Base-by-base conservation (phyloP, 2,797 vertebrate genomes). In the Diplodus puntazzo region DNA sequence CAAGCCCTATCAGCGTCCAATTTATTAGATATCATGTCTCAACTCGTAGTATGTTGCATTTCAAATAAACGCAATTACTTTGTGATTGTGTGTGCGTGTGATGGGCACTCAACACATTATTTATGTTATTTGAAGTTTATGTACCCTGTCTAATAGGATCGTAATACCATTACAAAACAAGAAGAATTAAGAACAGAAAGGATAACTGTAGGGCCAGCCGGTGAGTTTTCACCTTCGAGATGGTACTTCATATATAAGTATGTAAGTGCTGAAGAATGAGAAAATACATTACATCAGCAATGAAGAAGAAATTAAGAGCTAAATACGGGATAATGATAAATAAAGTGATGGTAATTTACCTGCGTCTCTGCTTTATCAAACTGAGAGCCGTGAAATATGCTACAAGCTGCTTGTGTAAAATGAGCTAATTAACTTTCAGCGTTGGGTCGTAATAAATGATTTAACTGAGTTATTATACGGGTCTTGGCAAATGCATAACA, bases 21-120 rank as follows among this genome's bases (percentile, higher is more conserved):
- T 92, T 89, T 91, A 89, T 91, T 79, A 79, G 74, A 84, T 77
- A 81, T 83, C 77, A 73, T 74, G 71, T 73, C 81, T 79, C 59
- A 67, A 87, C 59, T 73, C 21, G 18, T 63, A 81, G 58, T 75
- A 77, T 72, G 71, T 84, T 76, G 69, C 58, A 63, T 73, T 71
- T 88, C 69, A 83, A 73, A 80, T 58, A 80, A 81, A 88, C 79
- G 48, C 10, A 11, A 82, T 81, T 83, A 70, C 5, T 5, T 23
- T 53, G 61, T 50, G 52, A 45, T 65, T 67, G 39, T 55, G 55
- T 70, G 55, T 73, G 57, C 71, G 34, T 57, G 62, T 52, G 65
- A 63, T 43, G 60, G 27, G 12, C 45, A 42, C 50, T 81, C 69
- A 3, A 27, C 68, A 61, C 79, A 82, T 87, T 69, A 80, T 84